phyloP scores from a whole-genome alignment of 2,113 vertebrate genomes.

The Osmerus eperlanus region DNA sequence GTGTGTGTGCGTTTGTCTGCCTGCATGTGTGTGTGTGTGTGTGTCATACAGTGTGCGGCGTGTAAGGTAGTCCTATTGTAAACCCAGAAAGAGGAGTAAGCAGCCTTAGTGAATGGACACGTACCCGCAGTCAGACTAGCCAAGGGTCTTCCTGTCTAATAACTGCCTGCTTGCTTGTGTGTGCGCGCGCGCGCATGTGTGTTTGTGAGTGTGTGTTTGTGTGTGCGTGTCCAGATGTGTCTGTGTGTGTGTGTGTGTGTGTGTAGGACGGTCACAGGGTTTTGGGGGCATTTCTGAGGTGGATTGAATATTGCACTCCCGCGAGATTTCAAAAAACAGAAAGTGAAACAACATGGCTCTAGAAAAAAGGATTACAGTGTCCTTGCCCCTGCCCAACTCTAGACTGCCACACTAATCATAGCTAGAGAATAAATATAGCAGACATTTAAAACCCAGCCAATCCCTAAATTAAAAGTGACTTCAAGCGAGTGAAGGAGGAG shows the following conservation, averaged over 20 bases:
- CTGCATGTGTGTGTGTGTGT: slow-evolving; percentile 17
- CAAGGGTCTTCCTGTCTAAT: slow-evolving; percentile 41
- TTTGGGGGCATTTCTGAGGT: slow-evolving; percentile 62
- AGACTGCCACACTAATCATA: slow-evolving; percentile 62
- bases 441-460: slow-evolving; percentile 65
- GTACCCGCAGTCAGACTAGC: slow-evolving; percentile 60
- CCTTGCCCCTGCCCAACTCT: slow-evolving; percentile 61
- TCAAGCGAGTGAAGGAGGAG: slow-evolving; percentile 52
- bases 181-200: slow-evolving; percentile 23
- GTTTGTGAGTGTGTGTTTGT: slow-evolving; percentile 18
- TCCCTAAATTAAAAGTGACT: slow-evolving; percentile 66
- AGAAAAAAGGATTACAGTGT: slow-evolving; percentile 55
- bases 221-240: slow-evolving; percentile 20
- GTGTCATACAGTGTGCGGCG: background rate
- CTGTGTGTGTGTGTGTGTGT: slow-evolving; percentile 18
- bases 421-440: slow-evolving; percentile 72
- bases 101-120: slow-evolving; percentile 44
- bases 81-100: slow-evolving; percentile 44
- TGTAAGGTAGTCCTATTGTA: slow-evolving; percentile 54
- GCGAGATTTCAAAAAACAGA: slow-evolving; percentile 47
- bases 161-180: slow-evolving; percentile 15
- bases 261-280: slow-evolving; percentile 55
- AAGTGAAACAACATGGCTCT: slow-evolving; percentile 22
- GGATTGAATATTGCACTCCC: slow-evolving; percentile 77
- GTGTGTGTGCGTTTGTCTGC: slow-evolving; percentile 41